Evolutionary conservation across 2,797 vertebrate species (phyloP).

Genomic region (Helostoma temminkii): DNA sequence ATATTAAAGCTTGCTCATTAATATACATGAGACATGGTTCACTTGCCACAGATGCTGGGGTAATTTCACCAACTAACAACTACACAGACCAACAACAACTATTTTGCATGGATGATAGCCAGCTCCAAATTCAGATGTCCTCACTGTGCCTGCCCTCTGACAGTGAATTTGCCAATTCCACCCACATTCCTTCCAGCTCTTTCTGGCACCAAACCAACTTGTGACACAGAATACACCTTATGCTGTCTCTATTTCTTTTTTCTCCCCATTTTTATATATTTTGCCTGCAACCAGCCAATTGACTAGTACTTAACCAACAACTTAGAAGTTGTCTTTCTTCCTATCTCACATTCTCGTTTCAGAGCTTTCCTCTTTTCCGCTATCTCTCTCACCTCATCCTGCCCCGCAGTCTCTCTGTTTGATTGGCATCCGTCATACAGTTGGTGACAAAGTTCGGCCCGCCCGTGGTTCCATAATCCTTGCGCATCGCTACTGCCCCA

Average conservation of each 20-base stretch:
- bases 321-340: constrained; percentile 17
- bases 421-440: constrained; percentile 92
- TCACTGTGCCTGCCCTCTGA: constrained; percentile 63
- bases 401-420: constrained; percentile 85
- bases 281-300: constrained; percentile 30
- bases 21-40: constrained; percentile 82
- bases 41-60: constrained; percentile 80
- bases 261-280: constrained; percentile 24
- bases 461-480: constrained; percentile 89
- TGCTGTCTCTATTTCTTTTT: constrained; percentile 36
- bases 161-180: constrained; percentile 50
- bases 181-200: constrained; percentile 47
- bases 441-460: constrained; percentile 93
- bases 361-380: constrained; percentile 3
- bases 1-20: constrained; percentile 78
- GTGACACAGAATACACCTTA: constrained; percentile 38
- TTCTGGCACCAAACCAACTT: constrained; percentile 45
- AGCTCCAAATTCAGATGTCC: constrained; percentile 70
- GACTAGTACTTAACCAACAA: constrained; percentile 12
- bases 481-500: constrained; percentile 91
- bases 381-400: constrained; percentile 82
- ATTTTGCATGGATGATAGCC: constrained; percentile 77
- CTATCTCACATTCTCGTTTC: constrained; percentile 7
- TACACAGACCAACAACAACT: constrained; percentile 77
- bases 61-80: constrained; percentile 79